A percentile compares a stretch with the other conserved stretches of the same genome.
These are phyloP conservation scores for Sipha flava DNA, from an alignment of 1,140 invertebrate species.

Conservation along the genomic window DNA sequence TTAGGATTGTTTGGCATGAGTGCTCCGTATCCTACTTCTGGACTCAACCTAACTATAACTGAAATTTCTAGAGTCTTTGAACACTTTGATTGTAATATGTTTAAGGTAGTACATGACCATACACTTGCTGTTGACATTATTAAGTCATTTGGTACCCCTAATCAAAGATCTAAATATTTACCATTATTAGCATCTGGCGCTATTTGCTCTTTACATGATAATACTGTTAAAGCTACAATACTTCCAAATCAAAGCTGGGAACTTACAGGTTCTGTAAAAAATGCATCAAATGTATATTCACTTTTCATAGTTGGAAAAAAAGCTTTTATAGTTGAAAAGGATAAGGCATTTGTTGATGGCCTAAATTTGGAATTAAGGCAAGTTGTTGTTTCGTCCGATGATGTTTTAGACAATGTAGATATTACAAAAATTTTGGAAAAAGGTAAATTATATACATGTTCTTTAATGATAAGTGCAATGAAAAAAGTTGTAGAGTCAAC, in stretches of 20 bases:
- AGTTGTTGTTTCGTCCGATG: background rate
- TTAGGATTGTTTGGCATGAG: constrained; percentile 27
- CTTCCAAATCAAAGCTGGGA: background rate
- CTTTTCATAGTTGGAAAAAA: background rate
- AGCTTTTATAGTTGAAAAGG: background rate
- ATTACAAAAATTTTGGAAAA: background rate
- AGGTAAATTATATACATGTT: background rate
- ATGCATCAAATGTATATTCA: background rate
- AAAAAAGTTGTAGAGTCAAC: background rate
- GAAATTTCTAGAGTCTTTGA: constrained; percentile 31
- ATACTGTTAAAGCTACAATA: background rate
- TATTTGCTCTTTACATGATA: background rate
- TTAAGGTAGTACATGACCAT: background rate
- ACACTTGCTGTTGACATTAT: background rate
- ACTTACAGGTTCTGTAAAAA: background rate
- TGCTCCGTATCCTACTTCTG: constrained; percentile 4
- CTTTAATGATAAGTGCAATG: background rate
- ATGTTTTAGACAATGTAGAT: background rate
- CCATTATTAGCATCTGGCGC: constrained; percentile 2
- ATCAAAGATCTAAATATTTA: constrained; percentile 9
- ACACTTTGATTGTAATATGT: background rate
- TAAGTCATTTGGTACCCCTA: background rate
- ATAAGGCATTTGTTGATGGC: background rate
- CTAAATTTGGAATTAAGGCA: background rate
- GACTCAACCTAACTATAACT: constrained; percentile 26